Evolutionary conservation across 2,888 invertebrate genomes (phyloP).

Genomic region (Lasioglossum oenotherae): DNA sequence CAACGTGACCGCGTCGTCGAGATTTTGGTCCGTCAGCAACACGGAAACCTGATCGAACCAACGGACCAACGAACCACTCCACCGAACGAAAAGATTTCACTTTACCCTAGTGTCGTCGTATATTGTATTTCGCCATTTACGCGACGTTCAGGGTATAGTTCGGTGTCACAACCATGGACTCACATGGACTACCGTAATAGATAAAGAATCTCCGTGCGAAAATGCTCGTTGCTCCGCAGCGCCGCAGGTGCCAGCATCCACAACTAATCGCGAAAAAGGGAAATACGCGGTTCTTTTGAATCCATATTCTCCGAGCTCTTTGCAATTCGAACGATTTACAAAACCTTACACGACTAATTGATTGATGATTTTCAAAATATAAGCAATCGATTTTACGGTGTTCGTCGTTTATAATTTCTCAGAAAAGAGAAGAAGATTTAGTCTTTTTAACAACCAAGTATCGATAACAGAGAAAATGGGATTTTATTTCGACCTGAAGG

Average conservation of each 20-base stretch:
- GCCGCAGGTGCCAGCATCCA: neutral
- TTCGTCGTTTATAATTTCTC: neutral
- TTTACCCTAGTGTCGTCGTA: constrained; percentile 70
- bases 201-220: neutral
- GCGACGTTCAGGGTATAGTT: constrained; percentile 70
- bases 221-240: neutral
- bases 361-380: neutral
- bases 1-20: constrained; percentile 50
- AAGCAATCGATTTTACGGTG: neutral
- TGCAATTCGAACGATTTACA: neutral
- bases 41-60: constrained; percentile 50
- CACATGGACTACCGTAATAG: neutral
- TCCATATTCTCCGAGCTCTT: neutral
- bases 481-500: neutral
- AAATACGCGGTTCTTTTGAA: neutral
- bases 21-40: constrained; percentile 52
- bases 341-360: neutral
- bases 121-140: constrained; percentile 77
- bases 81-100: constrained; percentile 64
- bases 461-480: neutral
- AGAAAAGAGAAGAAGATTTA: neutral
- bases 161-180: constrained; percentile 53
- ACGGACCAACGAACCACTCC: constrained; percentile 63
- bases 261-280: neutral
- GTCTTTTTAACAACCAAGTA: neutral